Evolutionary conservation across 2,888 invertebrate species (phyloP), one percentile per base, ranked within the genome.

Genomic region (Lasioglossum calceatum): DNA sequence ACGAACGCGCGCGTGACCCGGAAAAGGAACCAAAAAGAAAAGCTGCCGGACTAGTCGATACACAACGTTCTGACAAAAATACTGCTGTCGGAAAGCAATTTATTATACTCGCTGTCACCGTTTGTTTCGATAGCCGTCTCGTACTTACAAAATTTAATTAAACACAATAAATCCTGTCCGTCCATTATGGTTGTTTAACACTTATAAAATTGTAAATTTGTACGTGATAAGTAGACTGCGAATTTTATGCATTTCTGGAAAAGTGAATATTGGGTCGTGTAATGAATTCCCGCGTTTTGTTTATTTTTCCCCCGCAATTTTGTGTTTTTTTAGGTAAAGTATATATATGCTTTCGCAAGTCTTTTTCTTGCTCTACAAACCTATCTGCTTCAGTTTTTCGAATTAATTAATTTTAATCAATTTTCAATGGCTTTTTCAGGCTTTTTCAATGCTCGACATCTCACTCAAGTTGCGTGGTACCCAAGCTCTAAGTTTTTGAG

Each of bases 1-100:
- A 39, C 27, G 54, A 47, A 61, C 61, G 67, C 76, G 67, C 76
- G 77, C 76, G 77, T 82, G 77, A 81, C 36, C 27, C 58, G 61
- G 47, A 64, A 50, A 61, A 44, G 61, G 27, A 84, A 4, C 70
- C 50, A 50, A 72, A 61, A 44, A 72, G 50, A 72, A 8, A 14
- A 23, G 27, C 19, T 36, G 32, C 19, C 50, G 32, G 70, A 71
- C 71, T 61, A 47, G 71, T 16, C 39, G 70, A 71, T 39, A 39
- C 70, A n/a, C 70, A 42, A 42, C 70, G 70, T 70, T 71, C n/a
- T 23, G 39, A 23, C 12, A 23, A 19, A 71, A 39, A 42, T 71
- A 39, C n/a, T 23, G 70, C 12, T 71, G 70, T 71, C 70, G 12
- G 36, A 42, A 12, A 14, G 70, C 23, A 70, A 70, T 70, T 70